Conservation (phyloP, 1,140 invertebrate species). For the Chymomyza costata region DNA sequence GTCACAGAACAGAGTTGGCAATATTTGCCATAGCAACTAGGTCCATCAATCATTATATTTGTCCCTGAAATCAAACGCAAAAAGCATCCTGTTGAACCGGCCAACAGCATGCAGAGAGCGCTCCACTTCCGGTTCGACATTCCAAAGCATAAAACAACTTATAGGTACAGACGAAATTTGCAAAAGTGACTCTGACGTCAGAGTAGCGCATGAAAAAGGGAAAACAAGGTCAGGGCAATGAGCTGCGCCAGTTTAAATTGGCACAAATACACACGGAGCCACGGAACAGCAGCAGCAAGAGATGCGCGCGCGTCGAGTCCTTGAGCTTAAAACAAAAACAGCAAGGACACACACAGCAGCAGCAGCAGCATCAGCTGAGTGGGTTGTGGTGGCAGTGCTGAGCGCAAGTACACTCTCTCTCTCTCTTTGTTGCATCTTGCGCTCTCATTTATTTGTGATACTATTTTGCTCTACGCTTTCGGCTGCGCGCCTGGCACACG, state of each 20-base stretch:
- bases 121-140: conserved; percentile 39
- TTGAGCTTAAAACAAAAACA: conserved; percentile 33
- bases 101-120: conserved; percentile 42
- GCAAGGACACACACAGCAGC: conserved; percentile 24
- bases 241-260: conserved; percentile 1
- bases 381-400: conserved; percentile 21
- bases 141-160: conserved; percentile 22
- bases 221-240: conserved; percentile 47
- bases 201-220: conserved; percentile 9
- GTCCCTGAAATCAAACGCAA: conserved; percentile 75
- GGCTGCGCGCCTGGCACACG: conserved; percentile 52
- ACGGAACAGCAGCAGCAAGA: conserved; percentile 16
- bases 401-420: conserved; percentile 1
- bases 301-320: conserved; percentile 29
- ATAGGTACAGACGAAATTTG: conserved; percentile 8
- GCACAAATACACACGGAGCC: conserved; percentile 1
- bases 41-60: conserved; percentile 70
- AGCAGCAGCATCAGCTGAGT: conserved; percentile 44
- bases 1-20: too few relatives aligned
- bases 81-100: conserved; percentile 65
- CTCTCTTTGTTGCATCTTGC: too few relatives aligned
- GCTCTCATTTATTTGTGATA: background rate
- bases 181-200: conserved; percentile 5
- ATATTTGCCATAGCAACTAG: conserved; percentile 60
- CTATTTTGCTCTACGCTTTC: background rate